Evolutionary conservation across 2,113 vertebrate genomes (phyloP).

Genomic region (Tapirus terrestris): DNA sequence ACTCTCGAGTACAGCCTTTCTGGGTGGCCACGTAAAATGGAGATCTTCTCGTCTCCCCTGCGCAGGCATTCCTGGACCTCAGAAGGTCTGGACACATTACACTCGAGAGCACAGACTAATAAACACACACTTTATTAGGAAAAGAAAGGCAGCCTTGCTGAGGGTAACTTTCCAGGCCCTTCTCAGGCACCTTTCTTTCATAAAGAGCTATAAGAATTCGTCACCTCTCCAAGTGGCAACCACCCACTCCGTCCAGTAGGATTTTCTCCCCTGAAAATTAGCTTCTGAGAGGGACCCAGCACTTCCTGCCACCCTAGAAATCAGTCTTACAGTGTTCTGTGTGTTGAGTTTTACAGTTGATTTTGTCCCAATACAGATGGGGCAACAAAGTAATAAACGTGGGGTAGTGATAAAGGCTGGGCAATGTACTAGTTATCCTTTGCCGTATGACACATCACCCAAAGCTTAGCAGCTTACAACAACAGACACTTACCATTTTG

Average conservation of each 20-base stretch:
- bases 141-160: background rate
- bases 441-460: background rate
- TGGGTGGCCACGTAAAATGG: background rate
- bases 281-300: background rate
- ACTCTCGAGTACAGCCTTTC: background rate
- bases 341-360: background rate
- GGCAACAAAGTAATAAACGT: background rate
- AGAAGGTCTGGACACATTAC: background rate
- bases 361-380: background rate
- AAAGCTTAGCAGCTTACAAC: background rate
- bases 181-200: background rate
- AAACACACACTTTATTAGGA: too few relatives aligned
- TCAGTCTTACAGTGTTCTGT: too few relatives aligned
- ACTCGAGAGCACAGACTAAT: background rate
- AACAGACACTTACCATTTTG: background rate
- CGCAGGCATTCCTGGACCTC: background rate
- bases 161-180: background rate
- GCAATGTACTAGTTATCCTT: background rate
- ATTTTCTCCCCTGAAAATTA: background rate
- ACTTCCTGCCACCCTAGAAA: background rate
- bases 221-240: background rate
- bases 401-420: background rate
- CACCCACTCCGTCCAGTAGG: background rate
- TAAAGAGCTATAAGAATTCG: background rate
- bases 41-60: too few relatives aligned